Evolutionary conservation across 2,888 invertebrate species (phyloP), one percentile per base, ranked within the genome.

Genomic region (Tuta absoluta): DNA sequence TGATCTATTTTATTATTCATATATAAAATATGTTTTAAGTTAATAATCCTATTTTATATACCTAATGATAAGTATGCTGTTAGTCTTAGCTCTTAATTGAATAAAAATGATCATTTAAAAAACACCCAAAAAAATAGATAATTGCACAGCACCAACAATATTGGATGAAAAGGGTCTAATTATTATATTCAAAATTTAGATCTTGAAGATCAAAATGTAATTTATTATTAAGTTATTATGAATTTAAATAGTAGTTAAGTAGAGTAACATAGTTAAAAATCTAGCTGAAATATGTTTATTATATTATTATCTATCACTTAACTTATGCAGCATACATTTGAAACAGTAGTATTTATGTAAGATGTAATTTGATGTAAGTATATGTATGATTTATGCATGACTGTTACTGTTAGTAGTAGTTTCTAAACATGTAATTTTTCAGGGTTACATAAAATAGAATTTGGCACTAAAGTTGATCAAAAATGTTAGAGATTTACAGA

Each of bases 1-100:
- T 65, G 62, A 65, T 53, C 24, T 53, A 24, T 23, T 53, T 53
- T 49, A 49, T 49, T 33, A 33, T 51, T 19, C 51, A 3, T 23
- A 51, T 8, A 33, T 33, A 33, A 8, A 33, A 33, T 33, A 33
- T 33, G 12, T 23, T 51, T 11, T 51, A 23, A 51, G 51, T 51
- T 51, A 51, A n/a, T 4, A 19, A 11, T 51, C 21, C 12, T 19
- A 19, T 51, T 23, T 33, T 33, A 10, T 2, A 23, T 51, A 23
- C 23, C 11, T 19, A 23, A 23, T 51, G 1, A 2, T 51, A 19
- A 23, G 51, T 2, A 12, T 49, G 14, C 45, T 17, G 17, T 45
- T 45, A 45, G 45, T 7, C 2, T 41, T 45, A 3, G 17, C 17
- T 7, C n/a, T 45, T 11, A 33, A 10, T 4, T 8, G 4, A 8